Conservation (phyloP, 2,888 invertebrate genomes). For the Coenonympha glycerion region DNA sequence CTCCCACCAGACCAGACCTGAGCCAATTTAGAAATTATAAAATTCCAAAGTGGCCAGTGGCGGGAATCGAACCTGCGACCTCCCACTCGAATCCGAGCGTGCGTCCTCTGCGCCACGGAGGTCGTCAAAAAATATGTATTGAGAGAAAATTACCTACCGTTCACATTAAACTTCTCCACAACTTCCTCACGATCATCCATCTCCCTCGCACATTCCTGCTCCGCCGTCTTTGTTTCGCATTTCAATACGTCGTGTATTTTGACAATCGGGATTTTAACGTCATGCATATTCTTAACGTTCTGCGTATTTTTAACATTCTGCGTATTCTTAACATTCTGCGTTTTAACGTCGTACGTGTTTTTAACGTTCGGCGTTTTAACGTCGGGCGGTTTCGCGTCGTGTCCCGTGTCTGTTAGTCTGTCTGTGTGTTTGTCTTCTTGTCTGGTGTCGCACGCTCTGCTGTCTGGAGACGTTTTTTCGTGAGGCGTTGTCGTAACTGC, state of each 20-base stretch:
- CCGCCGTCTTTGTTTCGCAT: slow-evolving; percentile 26
- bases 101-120: too few relatives aligned
- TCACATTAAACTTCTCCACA: slow-evolving; percentile 49
- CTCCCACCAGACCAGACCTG: too few relatives aligned
- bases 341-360: neutral
- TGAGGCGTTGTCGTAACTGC: slow-evolving; percentile 46
- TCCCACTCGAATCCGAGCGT: too few relatives aligned
- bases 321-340: neutral
- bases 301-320: neutral
- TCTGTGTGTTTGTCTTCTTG: slow-evolving; percentile 6
- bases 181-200: slow-evolving; percentile 32
- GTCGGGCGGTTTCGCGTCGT: neutral
- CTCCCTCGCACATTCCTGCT: slow-evolving; percentile 23
- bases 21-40: too few relatives aligned
- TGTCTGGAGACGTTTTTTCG: slow-evolving; percentile 28
- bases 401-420: neutral
- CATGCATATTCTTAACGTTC: slow-evolving; percentile 26
- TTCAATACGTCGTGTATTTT: neutral
- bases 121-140: too few relatives aligned
- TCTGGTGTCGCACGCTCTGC: slow-evolving; percentile 8
- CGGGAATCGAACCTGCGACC: too few relatives aligned
- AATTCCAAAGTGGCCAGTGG: too few relatives aligned
- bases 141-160: too few relatives aligned
- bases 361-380: neutral
- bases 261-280: slow-evolving; percentile 3